Evolutionary conservation across 1,140 invertebrate species (phyloP).

Genomic region (Drosophila pallidifrons): DNA sequence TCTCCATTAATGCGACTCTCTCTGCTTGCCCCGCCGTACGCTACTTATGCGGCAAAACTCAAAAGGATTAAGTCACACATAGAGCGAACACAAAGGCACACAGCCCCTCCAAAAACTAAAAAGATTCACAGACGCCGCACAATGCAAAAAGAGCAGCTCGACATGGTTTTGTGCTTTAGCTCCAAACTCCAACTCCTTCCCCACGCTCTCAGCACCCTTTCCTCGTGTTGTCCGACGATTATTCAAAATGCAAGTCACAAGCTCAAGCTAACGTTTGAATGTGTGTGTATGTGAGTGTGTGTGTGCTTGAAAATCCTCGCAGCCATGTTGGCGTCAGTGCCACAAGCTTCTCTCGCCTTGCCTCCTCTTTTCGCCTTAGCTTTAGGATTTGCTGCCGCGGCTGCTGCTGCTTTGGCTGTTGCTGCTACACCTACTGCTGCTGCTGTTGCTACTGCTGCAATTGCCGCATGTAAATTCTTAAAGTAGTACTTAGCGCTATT

Average conservation of each 20-base stretch:
- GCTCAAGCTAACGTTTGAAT: slow-evolving; percentile 45
- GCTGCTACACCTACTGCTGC: slow-evolving; percentile 47
- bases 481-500: slow-evolving; percentile 84
- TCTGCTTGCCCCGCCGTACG: background rate
- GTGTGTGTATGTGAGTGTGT: slow-evolving; percentile 36
- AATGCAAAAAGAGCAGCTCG: slow-evolving; percentile 70
- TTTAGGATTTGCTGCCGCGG: slow-evolving; percentile 58
- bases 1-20: slow-evolving; percentile 60
- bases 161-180: slow-evolving; percentile 28
- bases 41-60: slow-evolving; percentile 81
- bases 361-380: slow-evolving; percentile 30
- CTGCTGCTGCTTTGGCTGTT: slow-evolving; percentile 29
- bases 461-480: slow-evolving; percentile 84
- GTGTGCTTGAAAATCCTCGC: slow-evolving; percentile 65
- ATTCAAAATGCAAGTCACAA: slow-evolving; percentile 79
- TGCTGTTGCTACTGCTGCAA: slow-evolving; percentile 56
- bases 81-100: slow-evolving; percentile 42
- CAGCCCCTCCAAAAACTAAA: slow-evolving; percentile 29
- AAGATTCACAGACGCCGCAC: slow-evolving; percentile 74
- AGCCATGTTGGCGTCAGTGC: slow-evolving; percentile 77
- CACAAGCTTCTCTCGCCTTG: slow-evolving; percentile 12
- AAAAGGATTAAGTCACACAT: slow-evolving; percentile 80
- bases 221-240: slow-evolving; percentile 64
- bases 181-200: background rate
- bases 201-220: background rate